Evolutionary conservation across 2,797 vertebrate genomes (phyloP).

Genomic region (Enteromius afrohamiltoni): DNA sequence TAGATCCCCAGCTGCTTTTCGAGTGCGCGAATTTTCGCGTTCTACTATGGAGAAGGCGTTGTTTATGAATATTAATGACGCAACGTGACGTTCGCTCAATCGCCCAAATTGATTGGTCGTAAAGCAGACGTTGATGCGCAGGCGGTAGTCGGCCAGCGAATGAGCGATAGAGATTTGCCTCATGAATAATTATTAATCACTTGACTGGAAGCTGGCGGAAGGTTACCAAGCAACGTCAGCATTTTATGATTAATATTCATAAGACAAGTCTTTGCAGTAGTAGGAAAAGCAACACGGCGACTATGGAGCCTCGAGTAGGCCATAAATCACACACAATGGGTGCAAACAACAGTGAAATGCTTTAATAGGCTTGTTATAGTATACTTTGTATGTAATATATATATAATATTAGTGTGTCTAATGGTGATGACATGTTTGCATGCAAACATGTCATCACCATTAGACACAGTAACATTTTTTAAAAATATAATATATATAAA

Average conservation of each 20-base stretch:
- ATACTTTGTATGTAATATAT: too few species aligned
- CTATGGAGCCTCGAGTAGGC: conserved; percentile 9
- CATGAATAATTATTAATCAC: conserved; percentile 1
- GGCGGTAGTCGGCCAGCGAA: background rate
- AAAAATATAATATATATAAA: too few species aligned
- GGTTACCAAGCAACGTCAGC: conserved; percentile 25
- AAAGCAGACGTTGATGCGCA: background rate
- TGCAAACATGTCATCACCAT: too few species aligned
- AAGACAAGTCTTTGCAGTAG: background rate
- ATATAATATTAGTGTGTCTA: too few species aligned
- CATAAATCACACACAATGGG: background rate
- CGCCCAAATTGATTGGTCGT: background rate
- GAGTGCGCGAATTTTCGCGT: background rate
- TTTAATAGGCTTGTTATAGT: background rate
- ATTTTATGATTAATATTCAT: conserved; percentile 23
- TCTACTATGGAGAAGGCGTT: background rate
- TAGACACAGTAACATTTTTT: too few species aligned
- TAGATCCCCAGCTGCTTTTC: background rate
- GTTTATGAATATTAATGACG: conserved; percentile 4
- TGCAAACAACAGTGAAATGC: background rate
- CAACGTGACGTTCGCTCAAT: background rate
- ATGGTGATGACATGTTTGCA: too few species aligned
- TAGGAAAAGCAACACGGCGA: background rate
- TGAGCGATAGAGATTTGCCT: background rate
- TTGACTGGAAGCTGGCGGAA: background rate